phyloP scores from a whole-genome alignment of 2,797 vertebrate genomes.

The Psittacula derbiana region DNA sequence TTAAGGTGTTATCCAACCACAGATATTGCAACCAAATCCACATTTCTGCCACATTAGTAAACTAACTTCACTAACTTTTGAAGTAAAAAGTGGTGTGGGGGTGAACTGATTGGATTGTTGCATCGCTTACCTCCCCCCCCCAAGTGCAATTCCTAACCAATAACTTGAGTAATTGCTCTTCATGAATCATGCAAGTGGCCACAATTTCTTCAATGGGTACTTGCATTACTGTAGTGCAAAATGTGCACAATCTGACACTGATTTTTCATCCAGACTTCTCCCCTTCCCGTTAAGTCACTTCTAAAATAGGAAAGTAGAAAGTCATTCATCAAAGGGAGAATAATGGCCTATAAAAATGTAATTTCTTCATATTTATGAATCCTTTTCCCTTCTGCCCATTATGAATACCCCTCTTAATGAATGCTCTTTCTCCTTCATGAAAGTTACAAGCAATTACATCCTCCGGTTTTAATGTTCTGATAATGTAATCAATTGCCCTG shows the following conservation, averaged over 20 bases:
- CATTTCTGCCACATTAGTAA: not conserved
- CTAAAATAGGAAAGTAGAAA: not conserved
- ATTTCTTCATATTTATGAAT: not conserved
- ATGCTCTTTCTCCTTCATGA: not conserved
- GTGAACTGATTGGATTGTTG: not conserved
- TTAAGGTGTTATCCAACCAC: not conserved
- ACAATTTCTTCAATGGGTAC: not conserved
- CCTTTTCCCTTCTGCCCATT: not conserved
- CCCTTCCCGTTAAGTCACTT: not conserved
- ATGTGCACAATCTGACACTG: not conserved
- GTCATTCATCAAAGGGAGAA: not conserved
- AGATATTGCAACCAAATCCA: not conserved
- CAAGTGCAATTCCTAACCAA: not conserved
- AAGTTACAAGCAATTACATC: not conserved
- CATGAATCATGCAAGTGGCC: not conserved
- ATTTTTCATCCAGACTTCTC: not conserved
- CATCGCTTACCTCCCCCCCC: not conserved
- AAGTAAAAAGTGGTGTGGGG: accelerated
- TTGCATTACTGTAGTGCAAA: not conserved
- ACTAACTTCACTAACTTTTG: not conserved
- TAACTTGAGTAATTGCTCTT: not conserved
- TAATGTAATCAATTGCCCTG: not conserved
- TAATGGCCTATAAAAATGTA: not conserved
- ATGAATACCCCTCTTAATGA: not conserved
- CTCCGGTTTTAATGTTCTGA: not conserved